These are phyloP conservation scores for Pogoniulus pusillus DNA, from an alignment of 2,797 vertebrate species.

Conservation along the genomic window DNA sequence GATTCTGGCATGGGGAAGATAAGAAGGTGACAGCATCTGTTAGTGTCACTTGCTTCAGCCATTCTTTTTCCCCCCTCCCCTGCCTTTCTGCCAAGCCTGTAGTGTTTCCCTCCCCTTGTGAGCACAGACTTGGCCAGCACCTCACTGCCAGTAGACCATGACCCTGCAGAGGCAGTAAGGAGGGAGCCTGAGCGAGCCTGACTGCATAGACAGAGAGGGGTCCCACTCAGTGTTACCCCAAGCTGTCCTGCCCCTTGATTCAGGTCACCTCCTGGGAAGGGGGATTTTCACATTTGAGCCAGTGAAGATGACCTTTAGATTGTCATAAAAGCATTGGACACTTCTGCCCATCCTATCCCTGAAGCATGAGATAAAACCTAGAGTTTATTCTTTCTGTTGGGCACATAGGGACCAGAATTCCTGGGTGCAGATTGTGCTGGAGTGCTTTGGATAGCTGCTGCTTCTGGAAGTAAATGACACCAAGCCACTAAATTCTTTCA, in stretches of 20 bases:
- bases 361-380: background rate
- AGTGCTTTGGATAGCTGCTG: conserved; percentile 12
- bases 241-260: background rate
- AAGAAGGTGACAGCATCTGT: background rate
- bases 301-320: background rate
- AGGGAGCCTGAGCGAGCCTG: background rate
- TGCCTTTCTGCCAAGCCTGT: background rate
- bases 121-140: background rate
- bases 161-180: background rate
- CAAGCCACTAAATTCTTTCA: conserved; percentile 23
- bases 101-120: background rate
- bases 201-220: background rate
- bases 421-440: background rate
- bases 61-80: background rate
- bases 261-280: background rate
- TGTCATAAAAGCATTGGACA: background rate
- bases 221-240: background rate
- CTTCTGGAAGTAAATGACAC: conserved; percentile 28
- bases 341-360: background rate
- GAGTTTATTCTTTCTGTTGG: background rate
- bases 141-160: background rate
- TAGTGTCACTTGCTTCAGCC: background rate
- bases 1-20: background rate
- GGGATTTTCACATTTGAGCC: background rate
- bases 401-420: background rate